Conservation (phyloP, 2,113 vertebrate species). For the Thalassoma bifasciatum region DNA sequence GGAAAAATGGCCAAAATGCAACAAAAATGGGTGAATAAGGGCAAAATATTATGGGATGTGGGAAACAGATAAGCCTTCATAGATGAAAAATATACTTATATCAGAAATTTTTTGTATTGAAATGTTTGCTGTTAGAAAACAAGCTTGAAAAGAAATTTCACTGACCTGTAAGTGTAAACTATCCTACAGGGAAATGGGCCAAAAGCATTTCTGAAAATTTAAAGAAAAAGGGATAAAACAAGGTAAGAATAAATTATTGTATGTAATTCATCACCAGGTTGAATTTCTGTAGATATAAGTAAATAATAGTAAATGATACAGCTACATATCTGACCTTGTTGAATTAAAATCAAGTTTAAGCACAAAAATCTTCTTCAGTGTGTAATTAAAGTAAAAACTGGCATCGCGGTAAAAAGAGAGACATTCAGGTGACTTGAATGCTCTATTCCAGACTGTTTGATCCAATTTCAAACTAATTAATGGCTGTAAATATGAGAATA, state of each 20-base stretch:
- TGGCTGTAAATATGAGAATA: slow-evolving; percentile 41
- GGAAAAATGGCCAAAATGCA: no score
- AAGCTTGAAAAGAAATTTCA: no score
- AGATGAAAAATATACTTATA: no score
- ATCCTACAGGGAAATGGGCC: no score
- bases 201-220: no score
- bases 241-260: background rate
- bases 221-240: background rate
- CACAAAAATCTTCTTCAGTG: slow-evolving; percentile 2
- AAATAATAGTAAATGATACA: background rate
- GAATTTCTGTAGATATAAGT: background rate
- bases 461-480: slow-evolving; percentile 41
- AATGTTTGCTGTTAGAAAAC: no score
- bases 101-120: no score
- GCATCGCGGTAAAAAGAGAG: background rate
- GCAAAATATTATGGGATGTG: background rate
- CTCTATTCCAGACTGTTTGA: background rate
- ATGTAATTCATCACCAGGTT: background rate
- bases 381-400: slow-evolving; percentile 6
- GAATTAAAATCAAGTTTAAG: slow-evolving; percentile 4
- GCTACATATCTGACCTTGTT: background rate
- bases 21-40: no score
- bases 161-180: no score
- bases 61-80: background rate
- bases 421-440: slow-evolving; percentile 13